A percentile compares a stretch with the other conserved stretches of the same genome.
phyloP scores from a whole-genome alignment of 2,113 vertebrate species.

The Onychostoma macrolepis region DNA sequence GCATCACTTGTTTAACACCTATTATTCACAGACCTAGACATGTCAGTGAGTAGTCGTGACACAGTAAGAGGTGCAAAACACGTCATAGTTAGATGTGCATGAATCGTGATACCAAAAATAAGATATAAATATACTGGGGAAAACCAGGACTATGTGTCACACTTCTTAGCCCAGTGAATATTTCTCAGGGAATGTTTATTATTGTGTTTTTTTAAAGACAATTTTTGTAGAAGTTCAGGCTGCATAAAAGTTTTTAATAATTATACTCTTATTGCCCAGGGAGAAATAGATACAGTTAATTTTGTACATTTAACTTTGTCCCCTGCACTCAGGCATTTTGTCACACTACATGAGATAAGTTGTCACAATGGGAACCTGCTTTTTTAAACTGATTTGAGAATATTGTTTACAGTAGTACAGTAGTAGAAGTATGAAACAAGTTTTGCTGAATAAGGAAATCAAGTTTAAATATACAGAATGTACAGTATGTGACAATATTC shows the following conservation, averaged over 20 bases:
- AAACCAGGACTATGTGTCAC: not conserved
- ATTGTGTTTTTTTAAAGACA: not conserved
- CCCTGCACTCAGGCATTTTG: not conserved
- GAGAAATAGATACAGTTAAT: too few relatives aligned
- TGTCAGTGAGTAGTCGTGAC: not conserved
- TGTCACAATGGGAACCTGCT: too few relatives aligned
- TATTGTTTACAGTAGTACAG: too few relatives aligned
- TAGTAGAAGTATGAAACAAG: not conserved
- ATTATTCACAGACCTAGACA: conserved; percentile 3
- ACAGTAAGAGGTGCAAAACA: not conserved
- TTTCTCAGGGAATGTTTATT: not conserved
- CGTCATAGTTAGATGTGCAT: not conserved
- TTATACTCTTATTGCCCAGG: too few relatives aligned
- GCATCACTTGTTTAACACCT: not conserved
- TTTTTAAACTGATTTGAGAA: too few relatives aligned
- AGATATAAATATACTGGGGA: not conserved
- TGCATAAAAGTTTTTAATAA: not conserved
- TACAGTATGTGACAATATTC: too few relatives aligned
- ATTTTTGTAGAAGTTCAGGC: not conserved
- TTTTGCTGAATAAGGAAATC: not conserved
- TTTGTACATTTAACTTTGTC: not conserved
- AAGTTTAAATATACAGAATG: too few relatives aligned
- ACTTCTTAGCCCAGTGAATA: not conserved
- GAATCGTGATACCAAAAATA: not conserved
- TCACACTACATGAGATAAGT: not conserved